phyloP scores from a whole-genome alignment of 2,888 invertebrate species.

The Stegophylla sp. region DNA sequence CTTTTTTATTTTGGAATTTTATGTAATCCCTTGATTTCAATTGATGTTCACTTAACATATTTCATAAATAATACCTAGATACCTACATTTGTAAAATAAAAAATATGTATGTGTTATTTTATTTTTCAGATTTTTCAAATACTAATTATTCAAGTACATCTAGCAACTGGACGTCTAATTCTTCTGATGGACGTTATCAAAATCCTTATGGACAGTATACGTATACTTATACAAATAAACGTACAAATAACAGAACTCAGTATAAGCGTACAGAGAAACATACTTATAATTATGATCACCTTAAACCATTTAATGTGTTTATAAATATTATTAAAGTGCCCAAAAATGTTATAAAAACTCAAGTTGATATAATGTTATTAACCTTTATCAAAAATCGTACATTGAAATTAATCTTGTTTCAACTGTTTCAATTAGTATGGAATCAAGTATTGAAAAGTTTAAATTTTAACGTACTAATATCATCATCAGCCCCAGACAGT shows the following conservation, averaged over 20 bases:
- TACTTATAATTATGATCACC: background rate
- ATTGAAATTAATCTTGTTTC: conserved; percentile 34
- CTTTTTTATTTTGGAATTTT: too few species aligned
- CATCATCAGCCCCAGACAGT: background rate
- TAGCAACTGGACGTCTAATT: conserved; percentile 27
- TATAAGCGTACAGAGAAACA: background rate
- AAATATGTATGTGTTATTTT: too few species aligned
- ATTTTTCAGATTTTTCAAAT: conserved; percentile 17
- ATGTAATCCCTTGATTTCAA: too few species aligned
- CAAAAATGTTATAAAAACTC: conserved; percentile 32
- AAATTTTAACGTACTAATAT: conserved; percentile 33
- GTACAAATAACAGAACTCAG: conserved; percentile 1
- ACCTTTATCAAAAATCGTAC: conserved; percentile 47
- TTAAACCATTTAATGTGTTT: conserved; percentile 32
- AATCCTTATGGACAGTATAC: background rate
- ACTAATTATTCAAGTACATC: conserved; percentile 35
- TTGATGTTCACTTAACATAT: too few species aligned
- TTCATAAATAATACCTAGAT: too few species aligned
- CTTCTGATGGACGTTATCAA: conserved; percentile 3
- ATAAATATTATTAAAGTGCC: conserved; percentile 50
- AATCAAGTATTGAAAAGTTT: conserved; percentile 15
- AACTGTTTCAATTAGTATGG: conserved; percentile 40
- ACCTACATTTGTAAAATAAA: too few species aligned
- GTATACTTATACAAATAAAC: background rate
- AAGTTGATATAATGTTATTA: conserved; percentile 42